Evolutionary conservation across 2,888 invertebrate genomes (phyloP).

Genomic region (Brenthis ino): DNA sequence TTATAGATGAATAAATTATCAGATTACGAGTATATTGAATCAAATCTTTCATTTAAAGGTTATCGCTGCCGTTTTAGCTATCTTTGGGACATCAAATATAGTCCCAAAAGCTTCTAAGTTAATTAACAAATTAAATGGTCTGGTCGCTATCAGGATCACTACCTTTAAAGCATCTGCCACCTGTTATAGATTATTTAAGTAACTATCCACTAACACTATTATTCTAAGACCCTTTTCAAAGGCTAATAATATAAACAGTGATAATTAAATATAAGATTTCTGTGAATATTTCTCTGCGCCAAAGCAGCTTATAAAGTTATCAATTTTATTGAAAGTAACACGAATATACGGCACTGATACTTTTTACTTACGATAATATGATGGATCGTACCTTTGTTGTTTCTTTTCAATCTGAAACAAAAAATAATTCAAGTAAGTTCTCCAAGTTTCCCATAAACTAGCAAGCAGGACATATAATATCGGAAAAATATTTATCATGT

Average conservation of each 20-base stretch:
- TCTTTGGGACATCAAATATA: constrained; percentile 19
- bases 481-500: constrained; percentile 77
- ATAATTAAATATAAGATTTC: constrained; percentile 15
- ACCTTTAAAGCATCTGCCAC: constrained; percentile 6
- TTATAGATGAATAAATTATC: neutral
- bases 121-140: constrained; percentile 23
- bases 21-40: constrained; percentile 11
- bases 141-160: constrained; percentile 19
- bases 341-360: neutral
- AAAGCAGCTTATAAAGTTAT: constrained; percentile 5
- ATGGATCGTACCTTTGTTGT: constrained; percentile 46
- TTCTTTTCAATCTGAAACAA: constrained; percentile 40
- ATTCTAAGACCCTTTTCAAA: constrained; percentile 12
- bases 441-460: constrained; percentile 47
- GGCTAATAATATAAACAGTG: constrained; percentile 12
- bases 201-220: constrained; percentile 14
- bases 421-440: constrained; percentile 38
- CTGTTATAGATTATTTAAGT: constrained; percentile 20
- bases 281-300: neutral
- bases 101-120: constrained; percentile 16
- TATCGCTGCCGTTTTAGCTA: constrained; percentile 1
- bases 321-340: constrained; percentile 8
- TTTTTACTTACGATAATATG: constrained; percentile 11
- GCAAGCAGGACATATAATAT: constrained; percentile 49
- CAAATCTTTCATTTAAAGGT: constrained; percentile 11